Conservation (phyloP, 2,797 vertebrate species). For the Poecilia wingei region DNA sequence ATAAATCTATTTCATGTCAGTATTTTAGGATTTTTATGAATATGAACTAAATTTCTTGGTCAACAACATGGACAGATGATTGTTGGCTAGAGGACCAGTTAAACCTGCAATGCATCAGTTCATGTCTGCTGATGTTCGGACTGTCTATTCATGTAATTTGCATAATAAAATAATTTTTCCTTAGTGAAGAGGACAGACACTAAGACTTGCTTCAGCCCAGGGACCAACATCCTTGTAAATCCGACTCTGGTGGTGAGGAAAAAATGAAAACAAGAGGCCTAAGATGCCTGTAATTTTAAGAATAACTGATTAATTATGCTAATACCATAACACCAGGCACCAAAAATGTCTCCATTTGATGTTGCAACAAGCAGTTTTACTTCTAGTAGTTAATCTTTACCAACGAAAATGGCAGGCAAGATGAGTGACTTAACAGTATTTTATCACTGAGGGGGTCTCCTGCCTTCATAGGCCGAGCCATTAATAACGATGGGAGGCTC, state of each 20-base stretch:
- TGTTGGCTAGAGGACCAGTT: too few species aligned
- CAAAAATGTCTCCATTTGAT: neutral
- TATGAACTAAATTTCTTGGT: too few species aligned
- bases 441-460: conserved; percentile 61
- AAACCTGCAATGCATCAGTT: neutral
- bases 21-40: too few species aligned
- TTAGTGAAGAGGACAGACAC: too few species aligned
- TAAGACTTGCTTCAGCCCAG: too few species aligned
- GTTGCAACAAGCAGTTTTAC: neutral
- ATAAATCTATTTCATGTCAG: too few species aligned
- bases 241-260: neutral
- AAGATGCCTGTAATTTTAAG: neutral
- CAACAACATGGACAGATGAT: too few species aligned
- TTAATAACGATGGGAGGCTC: conserved; percentile 70
- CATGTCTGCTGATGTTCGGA: too few species aligned
- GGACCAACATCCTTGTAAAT: too few species aligned
- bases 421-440: conserved; percentile 49
- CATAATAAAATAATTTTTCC: too few species aligned
- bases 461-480: conserved; percentile 54
- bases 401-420: conserved; percentile 35
- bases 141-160: too few species aligned
- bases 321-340: neutral
- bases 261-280: neutral
- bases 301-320: neutral
- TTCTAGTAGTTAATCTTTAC: neutral